Base-by-base conservation (phyloP, 2,113 vertebrate species). In the Conger conger region DNA sequence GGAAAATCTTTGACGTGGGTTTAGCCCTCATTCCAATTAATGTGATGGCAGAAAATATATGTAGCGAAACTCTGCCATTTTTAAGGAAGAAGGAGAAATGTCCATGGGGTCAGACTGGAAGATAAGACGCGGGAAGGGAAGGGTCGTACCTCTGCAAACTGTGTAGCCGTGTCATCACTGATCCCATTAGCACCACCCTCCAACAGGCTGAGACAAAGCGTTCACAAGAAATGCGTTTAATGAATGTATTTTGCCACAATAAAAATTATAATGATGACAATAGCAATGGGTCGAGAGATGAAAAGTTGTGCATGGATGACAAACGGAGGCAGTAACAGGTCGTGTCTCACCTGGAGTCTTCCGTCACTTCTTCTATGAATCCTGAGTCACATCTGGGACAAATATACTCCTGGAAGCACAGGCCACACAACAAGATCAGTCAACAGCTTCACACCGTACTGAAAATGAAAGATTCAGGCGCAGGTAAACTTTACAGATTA, bases 361-460 rank as follows among this genome's bases (percentile, higher is more conserved):
- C 98, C 33, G 97, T 97, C 90, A 99, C 96, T 93, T 99, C 98
- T 89, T 99, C 97, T 23, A 99, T 98, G 85, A 99, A 99, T 82
- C 97, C 97, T 0, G 97, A 99, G 83, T 99, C 97, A 90, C 97
- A 98, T 88, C 96, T 92, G 3, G 98, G 98, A 89, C 97, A 99
- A 53, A 96, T 98, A 89, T 96, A 99, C 85, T 98, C 98, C 98
- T 99, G 91, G 54, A 93, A 87, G 90, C 87, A 90, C 82, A 85
- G 27, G 54, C 45, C 38, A 57, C n/a, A 42, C 36, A 68, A 45
- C 0, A 76, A 45, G 33, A 20, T 50, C 23, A 77, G 27, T 76
- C 27, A 53, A 45, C 85, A 33, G 9, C 18, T 60, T 16, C 63
- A 36, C 45, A n/a, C 53, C 50, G 13, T n/a, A 38, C 30, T 18